Evolutionary conservation across 2,113 vertebrate species (phyloP).

Genomic region (Bufo bufo): DNA sequence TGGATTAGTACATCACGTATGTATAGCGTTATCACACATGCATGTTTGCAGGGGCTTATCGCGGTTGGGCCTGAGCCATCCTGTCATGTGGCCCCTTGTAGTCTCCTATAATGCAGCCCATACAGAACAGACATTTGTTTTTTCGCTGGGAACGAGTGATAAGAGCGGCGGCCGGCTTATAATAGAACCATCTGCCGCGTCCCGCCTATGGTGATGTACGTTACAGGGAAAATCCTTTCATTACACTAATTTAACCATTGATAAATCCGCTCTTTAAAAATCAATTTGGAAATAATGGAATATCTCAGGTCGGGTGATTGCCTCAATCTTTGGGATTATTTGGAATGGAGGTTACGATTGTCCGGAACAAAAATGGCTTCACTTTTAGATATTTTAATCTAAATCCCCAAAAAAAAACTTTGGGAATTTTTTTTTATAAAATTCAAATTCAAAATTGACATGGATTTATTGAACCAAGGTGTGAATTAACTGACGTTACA

Average conservation of each 20-base stretch:
- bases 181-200: slow-evolving; percentile 25
- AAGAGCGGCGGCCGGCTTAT: not conserved
- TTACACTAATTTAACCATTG: slow-evolving; percentile 1
- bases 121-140: slow-evolving; percentile 21
- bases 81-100: not conserved
- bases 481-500: no score
- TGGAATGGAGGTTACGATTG: not conserved
- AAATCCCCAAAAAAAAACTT: no score
- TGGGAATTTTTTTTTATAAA: no score
- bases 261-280: slow-evolving; percentile 6
- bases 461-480: no score
- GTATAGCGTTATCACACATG: not conserved
- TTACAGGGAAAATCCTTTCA: slow-evolving; percentile 12
- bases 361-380: no score
- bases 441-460: no score
- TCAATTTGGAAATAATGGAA: not conserved
- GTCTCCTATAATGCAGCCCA: not conserved
- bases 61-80: not conserved
- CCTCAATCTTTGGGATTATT: not conserved
- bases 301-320: not conserved
- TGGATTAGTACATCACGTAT: not conserved
- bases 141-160: not conserved
- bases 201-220: slow-evolving; percentile 1
- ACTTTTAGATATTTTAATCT: no score
- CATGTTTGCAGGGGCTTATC: not conserved